These are phyloP conservation scores for Morus bassanus DNA, from an alignment of 2,797 vertebrate genomes.

Conservation along the genomic window DNA sequence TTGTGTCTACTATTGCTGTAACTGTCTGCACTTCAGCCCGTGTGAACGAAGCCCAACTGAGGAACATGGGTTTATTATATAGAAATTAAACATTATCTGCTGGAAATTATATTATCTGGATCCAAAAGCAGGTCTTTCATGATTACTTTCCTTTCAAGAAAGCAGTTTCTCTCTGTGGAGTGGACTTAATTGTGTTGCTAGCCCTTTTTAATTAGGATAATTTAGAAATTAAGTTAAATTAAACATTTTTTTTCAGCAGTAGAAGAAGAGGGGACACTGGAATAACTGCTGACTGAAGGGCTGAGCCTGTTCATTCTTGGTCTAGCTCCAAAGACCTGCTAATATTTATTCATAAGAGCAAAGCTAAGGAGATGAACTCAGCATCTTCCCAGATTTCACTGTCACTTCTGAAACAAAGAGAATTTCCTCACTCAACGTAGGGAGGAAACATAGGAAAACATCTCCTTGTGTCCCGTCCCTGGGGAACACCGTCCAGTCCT, in stretches of 20 bases:
- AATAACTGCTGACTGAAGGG: not conserved
- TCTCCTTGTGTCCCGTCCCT: not conserved
- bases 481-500: accelerated
- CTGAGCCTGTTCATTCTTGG: not conserved
- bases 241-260: not conserved
- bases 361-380: not conserved
- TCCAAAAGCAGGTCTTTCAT: not conserved
- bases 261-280: not conserved
- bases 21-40: not conserved
- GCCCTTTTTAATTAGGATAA: slow-evolving; percentile 41
- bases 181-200: not conserved
- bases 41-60: not conserved
- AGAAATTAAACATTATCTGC: slow-evolving; percentile 13
- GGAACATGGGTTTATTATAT: not conserved
- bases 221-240: slow-evolving; percentile 6
- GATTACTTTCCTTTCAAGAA: not conserved
- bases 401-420: not conserved
- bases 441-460: not conserved
- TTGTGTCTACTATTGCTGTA: not conserved
- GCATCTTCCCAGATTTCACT: not conserved
- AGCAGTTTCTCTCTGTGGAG: not conserved
- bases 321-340: not conserved
- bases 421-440: accelerated
- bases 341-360: not conserved
- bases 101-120: not conserved